Base-by-base conservation (phyloP, 2,888 invertebrate species). In the Cataglyphis altisquamis region DNA sequence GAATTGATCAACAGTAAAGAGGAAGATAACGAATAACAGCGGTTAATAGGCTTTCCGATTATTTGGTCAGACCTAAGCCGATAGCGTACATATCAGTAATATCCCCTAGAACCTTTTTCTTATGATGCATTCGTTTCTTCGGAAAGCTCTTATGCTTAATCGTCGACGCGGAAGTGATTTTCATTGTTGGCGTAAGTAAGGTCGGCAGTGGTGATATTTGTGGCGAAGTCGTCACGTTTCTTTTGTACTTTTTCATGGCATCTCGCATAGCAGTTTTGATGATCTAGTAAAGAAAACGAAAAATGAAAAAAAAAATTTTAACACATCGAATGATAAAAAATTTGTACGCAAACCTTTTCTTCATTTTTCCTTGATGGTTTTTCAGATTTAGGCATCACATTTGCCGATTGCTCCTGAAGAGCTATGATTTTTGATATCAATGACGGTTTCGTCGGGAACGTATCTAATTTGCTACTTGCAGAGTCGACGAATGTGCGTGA, bases 41-140 rank as follows among this genome's bases (percentile, higher is more conserved):
- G 52, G 32, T 75, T 66, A 29, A 80, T 15, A 48, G 72, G 39
- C n/a, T 48, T 70, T 75, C 10, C 12, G 10, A 60, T 85, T 78
- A 90, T 62, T 90, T 90, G 5, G 89, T 84, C 52, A 90, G 55
- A 45, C 93, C 89, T 60, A 93, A 86, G 78, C 94, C 94, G 68
- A 94, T 89, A 21, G 94, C 94, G 39, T 93, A 93, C 86, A 94
- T 94, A 12, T 93, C 92, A 1, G 91, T 89, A 18, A 93, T 89
- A 32, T 92, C 90, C 4, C 87, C 81, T 4, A 88, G 52, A 72
- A 91, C 86, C 82, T 92, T 91, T 48, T 90, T 92, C 45, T 88
- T 92, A 12, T 88, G 87, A 4, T 90, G 89, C 67, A 84, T 83
- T 25, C 88, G 83, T 68, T 88, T 91, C 62, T 91, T 90, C 5